Conservation (phyloP, 2,797 vertebrate genomes). For the Sebastiscus albofasciatus region DNA sequence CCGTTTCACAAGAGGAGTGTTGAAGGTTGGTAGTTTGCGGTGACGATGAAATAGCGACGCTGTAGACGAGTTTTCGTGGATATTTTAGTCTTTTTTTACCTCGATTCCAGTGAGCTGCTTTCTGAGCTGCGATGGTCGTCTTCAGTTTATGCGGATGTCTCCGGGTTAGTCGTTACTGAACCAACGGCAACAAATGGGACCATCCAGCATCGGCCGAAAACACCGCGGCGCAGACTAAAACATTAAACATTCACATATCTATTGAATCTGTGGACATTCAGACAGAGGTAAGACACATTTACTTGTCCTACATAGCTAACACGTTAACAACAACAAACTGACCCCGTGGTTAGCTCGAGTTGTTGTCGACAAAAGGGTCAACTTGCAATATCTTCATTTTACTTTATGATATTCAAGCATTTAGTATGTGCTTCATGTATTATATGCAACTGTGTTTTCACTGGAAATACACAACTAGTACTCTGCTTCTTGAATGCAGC, state of each 20-base stretch:
- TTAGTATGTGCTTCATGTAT: background rate
- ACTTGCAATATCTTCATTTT: background rate
- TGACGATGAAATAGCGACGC: slow-evolving; percentile 62
- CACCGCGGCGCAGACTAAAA: slow-evolving; percentile 74
- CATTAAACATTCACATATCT: slow-evolving; percentile 44
- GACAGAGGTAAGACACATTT: slow-evolving; percentile 76
- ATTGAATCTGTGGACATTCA: slow-evolving; percentile 58
- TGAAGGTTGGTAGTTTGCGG: slow-evolving; percentile 46
- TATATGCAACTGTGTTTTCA: background rate
- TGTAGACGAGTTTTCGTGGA: slow-evolving; percentile 65
- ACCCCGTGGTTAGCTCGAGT: slow-evolving; percentile 15
- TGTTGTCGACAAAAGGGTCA: slow-evolving; percentile 52
- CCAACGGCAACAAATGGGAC: slow-evolving; percentile 85
- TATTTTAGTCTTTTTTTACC: slow-evolving; percentile 71
- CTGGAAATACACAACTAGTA: background rate
- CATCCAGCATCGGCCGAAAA: slow-evolving; percentile 82
- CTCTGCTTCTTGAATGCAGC: background rate
- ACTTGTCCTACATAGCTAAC: slow-evolving; percentile 26
- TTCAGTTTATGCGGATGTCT: slow-evolving; percentile 81
- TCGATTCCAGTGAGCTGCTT: slow-evolving; percentile 60
- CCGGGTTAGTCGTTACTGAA: slow-evolving; percentile 74
- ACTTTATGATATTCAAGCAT: background rate
- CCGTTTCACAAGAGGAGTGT: slow-evolving; percentile 49
- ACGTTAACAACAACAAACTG: slow-evolving; percentile 71
- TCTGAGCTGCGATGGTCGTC: slow-evolving; percentile 78